These are phyloP conservation scores for Cervus canadensis DNA, from an alignment of 2,113 vertebrate species.

Conservation along the genomic window DNA sequence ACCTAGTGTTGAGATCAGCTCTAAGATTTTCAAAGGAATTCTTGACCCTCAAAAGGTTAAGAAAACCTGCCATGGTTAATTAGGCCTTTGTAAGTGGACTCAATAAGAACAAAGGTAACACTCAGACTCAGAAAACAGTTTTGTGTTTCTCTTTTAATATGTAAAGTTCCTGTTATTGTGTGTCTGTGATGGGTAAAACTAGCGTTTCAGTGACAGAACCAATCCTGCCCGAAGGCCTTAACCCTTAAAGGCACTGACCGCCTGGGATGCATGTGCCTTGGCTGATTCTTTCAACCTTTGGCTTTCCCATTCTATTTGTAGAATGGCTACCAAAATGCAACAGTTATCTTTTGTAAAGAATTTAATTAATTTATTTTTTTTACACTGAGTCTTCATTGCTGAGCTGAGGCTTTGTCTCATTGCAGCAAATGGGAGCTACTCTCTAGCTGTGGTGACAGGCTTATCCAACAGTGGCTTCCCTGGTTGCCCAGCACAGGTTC, in stretches of 20 bases:
- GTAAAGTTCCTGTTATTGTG: neutral
- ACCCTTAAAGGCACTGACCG: neutral
- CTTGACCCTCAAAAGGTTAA: neutral
- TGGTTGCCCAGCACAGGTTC: neutral
- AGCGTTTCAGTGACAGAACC: neutral
- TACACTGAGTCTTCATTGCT: neutral
- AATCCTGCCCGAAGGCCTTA: neutral
- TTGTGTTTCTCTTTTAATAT: neutral
- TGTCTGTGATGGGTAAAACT: neutral
- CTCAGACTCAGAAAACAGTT: neutral
- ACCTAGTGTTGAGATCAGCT: neutral
- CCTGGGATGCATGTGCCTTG: neutral
- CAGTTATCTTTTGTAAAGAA: neutral
- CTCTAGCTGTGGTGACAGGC: rapidly evolving
- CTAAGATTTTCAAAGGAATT: neutral
- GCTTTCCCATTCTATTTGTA: neutral
- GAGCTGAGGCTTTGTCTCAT: neutral
- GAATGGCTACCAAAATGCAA: neutral
- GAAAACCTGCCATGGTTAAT: neutral
- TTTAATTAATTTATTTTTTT: neutral
- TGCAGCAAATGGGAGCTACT: neutral
- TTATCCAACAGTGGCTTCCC: neutral
- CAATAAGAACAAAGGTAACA: neutral
- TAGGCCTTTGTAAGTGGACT: neutral
- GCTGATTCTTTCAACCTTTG: neutral